Percentiles rank a stretch among this genome's conserved stretches.
Conservation (phyloP, 2,797 vertebrate genomes). For the Megalops cyprinoides region DNA sequence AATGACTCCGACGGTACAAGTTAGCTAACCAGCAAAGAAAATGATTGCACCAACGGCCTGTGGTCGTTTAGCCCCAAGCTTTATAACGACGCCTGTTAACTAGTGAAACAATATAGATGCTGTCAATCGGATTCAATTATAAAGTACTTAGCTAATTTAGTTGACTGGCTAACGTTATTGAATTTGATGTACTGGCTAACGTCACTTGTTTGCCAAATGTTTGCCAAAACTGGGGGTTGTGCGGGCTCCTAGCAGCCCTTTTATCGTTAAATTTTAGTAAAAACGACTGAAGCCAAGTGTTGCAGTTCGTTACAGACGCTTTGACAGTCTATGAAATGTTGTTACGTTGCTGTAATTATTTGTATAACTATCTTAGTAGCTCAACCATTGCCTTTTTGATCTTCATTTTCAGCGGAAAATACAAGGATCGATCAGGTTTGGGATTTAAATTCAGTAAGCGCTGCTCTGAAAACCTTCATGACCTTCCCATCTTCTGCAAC, state of each 20-base stretch:
- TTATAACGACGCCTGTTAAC: background rate
- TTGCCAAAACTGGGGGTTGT: background rate
- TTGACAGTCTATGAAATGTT: background rate
- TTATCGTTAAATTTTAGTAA: background rate
- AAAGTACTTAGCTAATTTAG: background rate
- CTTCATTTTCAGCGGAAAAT: conserved; percentile 6
- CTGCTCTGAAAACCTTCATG: background rate
- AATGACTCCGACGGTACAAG: background rate
- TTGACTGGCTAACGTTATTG: background rate
- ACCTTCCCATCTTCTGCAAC: too few species aligned
- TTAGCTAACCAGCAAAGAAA: background rate
- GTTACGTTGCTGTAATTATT: background rate
- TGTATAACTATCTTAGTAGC: background rate
- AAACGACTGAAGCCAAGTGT: background rate
- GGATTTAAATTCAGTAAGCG: background rate
- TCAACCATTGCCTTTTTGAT: background rate
- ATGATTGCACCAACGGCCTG: background rate
- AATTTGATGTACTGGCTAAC: background rate
- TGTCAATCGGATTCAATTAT: background rate
- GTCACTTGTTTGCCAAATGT: background rate
- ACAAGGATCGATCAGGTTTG: background rate
- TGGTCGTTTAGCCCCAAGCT: background rate
- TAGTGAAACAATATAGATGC: background rate
- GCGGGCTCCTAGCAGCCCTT: background rate
- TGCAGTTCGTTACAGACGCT: background rate